phyloP scores from a whole-genome alignment of 2,888 invertebrate species.

The Chymomyza amoena region DNA sequence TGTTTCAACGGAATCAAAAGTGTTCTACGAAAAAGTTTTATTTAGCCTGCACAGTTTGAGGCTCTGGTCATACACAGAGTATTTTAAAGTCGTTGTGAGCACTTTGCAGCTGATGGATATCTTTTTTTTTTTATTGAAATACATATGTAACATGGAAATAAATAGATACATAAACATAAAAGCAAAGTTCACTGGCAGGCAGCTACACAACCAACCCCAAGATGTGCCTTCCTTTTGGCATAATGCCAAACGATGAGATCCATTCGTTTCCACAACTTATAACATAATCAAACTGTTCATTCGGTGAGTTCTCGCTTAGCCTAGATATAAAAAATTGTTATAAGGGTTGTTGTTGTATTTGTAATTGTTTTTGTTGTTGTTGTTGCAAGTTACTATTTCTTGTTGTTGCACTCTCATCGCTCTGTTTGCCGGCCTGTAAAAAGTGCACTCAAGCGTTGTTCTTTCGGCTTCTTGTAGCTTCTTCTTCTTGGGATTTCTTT shows the following conservation, averaged over 20 bases:
- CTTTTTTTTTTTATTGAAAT: neutral
- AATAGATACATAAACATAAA: conserved; percentile 16
- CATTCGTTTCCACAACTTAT: conserved; percentile 33
- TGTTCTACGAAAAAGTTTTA: too few species aligned
- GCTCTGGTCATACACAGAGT: too few species aligned
- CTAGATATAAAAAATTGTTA: conserved; percentile 29
- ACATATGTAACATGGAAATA: neutral
- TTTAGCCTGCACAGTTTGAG: too few species aligned
- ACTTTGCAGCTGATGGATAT: too few species aligned
- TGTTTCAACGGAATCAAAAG: too few species aligned
- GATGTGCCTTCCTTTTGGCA: conserved; percentile 39
- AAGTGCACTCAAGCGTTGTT: conserved; percentile 66
- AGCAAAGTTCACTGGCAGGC: conserved; percentile 56
- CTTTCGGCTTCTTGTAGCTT: conserved; percentile 26
- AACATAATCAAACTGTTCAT: conserved; percentile 45
- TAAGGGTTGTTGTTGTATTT: conserved; percentile 3
- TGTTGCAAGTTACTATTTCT: conserved; percentile 9
- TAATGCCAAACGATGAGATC: neutral
- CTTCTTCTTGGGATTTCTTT: conserved; percentile 17
- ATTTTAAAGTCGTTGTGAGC: too few species aligned
- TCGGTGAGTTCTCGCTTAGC: conserved; percentile 46
- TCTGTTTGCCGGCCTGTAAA: conserved; percentile 60
- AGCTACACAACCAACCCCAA: conserved; percentile 54
- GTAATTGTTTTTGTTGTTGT: conserved; percentile 9
- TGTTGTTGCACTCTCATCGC: conserved; percentile 26